phyloP scores from a whole-genome alignment of 2,797 vertebrate species.

The Acanthurus lineatus region DNA sequence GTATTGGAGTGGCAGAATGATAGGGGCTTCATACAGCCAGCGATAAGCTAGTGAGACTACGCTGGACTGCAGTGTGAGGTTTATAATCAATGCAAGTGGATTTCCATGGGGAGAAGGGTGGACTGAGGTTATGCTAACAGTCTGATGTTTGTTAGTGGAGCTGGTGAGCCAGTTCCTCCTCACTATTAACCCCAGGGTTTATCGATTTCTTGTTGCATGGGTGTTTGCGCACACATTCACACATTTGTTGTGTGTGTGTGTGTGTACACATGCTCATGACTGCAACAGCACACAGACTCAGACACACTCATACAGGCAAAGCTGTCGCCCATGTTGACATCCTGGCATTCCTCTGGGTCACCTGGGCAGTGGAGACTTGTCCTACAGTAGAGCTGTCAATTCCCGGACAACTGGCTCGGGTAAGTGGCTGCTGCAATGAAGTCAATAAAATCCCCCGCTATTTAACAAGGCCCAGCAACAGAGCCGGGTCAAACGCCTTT shows the following conservation, averaged over 20 bases:
- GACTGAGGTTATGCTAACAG: constrained; percentile 80
- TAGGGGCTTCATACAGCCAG: constrained; percentile 37
- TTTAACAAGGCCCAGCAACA: constrained; percentile 74
- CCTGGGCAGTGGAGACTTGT: constrained; percentile 66
- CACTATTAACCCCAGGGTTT: constrained; percentile 77
- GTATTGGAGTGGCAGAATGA: constrained; percentile 34
- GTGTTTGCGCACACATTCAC: constrained; percentile 16
- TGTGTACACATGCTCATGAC: background rate
- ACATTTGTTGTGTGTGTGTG: background rate
- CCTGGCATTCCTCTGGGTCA: constrained; percentile 66
- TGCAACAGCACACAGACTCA: constrained; percentile 1
- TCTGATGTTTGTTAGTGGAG: constrained; percentile 79
- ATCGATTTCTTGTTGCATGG: constrained; percentile 70
- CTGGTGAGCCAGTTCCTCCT: constrained; percentile 77
- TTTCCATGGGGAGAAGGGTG: constrained; percentile 73
- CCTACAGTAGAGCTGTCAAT: constrained; percentile 71
- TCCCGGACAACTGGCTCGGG: constrained; percentile 58
- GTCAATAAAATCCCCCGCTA: constrained; percentile 78
- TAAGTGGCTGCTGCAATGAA: constrained; percentile 75
- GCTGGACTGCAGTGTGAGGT: constrained; percentile 55
- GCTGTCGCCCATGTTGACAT: constrained; percentile 55
- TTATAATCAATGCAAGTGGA: constrained; percentile 77
- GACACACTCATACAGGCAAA: constrained; percentile 22
- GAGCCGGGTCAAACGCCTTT: constrained; percentile 71
- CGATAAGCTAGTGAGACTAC: constrained; percentile 61